Evolutionary conservation across 1,140 invertebrate species (phyloP), one percentile per base, ranked within the genome.

Genomic region (Drosophila pruinosa): DNA sequence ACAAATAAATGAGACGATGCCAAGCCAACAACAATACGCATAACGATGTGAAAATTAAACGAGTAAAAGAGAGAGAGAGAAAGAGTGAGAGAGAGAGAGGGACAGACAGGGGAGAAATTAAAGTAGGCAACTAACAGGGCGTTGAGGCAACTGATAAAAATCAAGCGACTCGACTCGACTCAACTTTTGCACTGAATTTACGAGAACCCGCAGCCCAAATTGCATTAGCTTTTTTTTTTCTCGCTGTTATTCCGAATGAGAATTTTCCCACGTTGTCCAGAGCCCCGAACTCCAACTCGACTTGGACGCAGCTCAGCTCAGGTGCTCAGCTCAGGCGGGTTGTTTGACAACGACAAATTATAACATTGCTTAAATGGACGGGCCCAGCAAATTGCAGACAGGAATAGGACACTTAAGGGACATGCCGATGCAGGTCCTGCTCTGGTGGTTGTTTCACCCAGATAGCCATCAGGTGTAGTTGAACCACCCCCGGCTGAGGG

Each of bases 11-110:
- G 81, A 86, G 69, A 85, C 68, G 65, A 77, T 36, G 69, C 15
- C 45, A 65, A 62, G 53, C 34, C 54, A 72, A 62, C 77, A 72
- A 85, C 72, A 78, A 76, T 65, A 67, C 65, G 65, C 57, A 82
- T 82, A 88, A 86, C 81, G 81, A 86, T 86, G 81, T 86, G 81
- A 86, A 86, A 86, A 86, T 81, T 72, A 88, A 86, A 88, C 81
- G 82, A 86, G 24, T 15, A 8, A 86, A 86, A 76, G 68, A 76
- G 75, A 70, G 71, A 61, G 59, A 59, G 34, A 43, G 7, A 14
- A 3, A 39, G 21, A 26, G 24, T 10, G 6, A 61, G 3, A 17
- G 45, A 24, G 22, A 41, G 15, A 45, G 14, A 58, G 39, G 45
- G 34, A 61, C 6, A 47, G 15, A 38, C n/a, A 41, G 21, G 6